Evolutionary conservation across 2,888 invertebrate species (phyloP).

Genomic region (Amaurobius ferox): DNA sequence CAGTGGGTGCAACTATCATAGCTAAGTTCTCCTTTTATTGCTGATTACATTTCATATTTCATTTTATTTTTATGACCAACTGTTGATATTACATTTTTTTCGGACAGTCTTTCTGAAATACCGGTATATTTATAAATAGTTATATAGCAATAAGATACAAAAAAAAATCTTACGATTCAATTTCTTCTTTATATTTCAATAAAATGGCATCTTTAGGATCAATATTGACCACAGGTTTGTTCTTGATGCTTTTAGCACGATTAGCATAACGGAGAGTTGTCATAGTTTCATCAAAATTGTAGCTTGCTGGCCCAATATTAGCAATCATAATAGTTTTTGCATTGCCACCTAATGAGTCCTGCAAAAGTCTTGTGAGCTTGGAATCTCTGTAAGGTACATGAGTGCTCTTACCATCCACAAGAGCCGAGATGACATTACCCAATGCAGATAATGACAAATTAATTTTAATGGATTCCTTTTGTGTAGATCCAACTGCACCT

Average conservation of each 20-base stretch:
- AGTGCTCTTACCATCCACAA: slow-evolving; percentile 93
- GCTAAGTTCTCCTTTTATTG: too few relatives aligned
- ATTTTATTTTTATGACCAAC: too few relatives aligned
- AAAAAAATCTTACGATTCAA: too few relatives aligned
- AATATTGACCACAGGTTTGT: slow-evolving; percentile 98
- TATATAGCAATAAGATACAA: too few relatives aligned
- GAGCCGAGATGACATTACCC: slow-evolving; percentile 97
- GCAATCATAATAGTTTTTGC: slow-evolving; percentile 99
- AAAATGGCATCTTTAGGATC: slow-evolving; percentile 99
- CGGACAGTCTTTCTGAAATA: too few relatives aligned
- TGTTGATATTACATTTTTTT: too few relatives aligned
- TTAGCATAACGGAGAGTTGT: slow-evolving; percentile 97
- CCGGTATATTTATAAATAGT: too few relatives aligned
- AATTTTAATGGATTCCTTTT: slow-evolving; percentile 97
- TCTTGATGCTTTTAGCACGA: slow-evolving; percentile 98
- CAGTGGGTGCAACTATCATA: too few relatives aligned
- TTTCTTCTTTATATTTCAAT: slow-evolving; percentile 96
- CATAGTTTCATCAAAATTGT: slow-evolving; percentile 98
- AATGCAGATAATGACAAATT: slow-evolving; percentile 97
- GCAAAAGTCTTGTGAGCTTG: slow-evolving; percentile 94
- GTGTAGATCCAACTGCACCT: slow-evolving; percentile 92
- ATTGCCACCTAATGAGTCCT: slow-evolving; percentile 97
- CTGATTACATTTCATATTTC: background rate
- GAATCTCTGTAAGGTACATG: slow-evolving; percentile 99
- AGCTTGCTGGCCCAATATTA: slow-evolving; percentile 97